These are phyloP conservation scores for Dynastes hyllus DNA, from an alignment of 2,888 invertebrate genomes.

Conservation along the genomic window DNA sequence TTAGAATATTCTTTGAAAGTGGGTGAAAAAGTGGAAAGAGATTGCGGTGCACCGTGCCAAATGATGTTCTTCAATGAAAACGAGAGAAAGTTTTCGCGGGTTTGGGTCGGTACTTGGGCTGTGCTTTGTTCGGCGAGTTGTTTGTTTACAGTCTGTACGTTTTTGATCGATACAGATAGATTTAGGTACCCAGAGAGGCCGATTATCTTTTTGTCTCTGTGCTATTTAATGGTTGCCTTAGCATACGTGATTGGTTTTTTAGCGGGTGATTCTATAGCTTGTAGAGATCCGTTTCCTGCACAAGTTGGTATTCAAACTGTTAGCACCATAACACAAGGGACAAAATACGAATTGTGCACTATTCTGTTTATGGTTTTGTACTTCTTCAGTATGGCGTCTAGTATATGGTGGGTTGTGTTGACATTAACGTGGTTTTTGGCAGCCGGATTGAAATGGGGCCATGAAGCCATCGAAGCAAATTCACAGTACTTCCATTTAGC, in stretches of 20 bases:
- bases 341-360: conserved; percentile 89
- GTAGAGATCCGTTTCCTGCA: conserved; percentile 86
- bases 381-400: conserved; percentile 97
- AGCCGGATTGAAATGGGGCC: conserved; percentile 97
- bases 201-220: conserved; percentile 96
- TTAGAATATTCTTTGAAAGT: conserved; percentile 90
- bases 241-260: conserved; percentile 92
- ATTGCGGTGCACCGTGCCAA: conserved; percentile 94
- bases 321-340: conserved; percentile 91
- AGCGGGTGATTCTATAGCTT: conserved; percentile 87
- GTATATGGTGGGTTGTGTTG: conserved; percentile 98
- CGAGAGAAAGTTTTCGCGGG: conserved; percentile 86
- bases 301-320: conserved; percentile 83
- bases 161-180: conserved; percentile 93
- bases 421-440: conserved; percentile 98
- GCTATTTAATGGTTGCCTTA: conserved; percentile 95
- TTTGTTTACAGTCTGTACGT: conserved; percentile 93
- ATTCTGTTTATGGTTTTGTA: conserved; percentile 96
- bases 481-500: conserved; percentile 97
- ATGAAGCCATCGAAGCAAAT: conserved; percentile 97
- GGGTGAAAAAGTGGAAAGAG: conserved; percentile 80
- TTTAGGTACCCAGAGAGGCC: conserved; percentile 99
- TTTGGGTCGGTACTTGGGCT: conserved; percentile 97
- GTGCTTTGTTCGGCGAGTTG: conserved; percentile 92
- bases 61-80: conserved; percentile 92